A percentile compares a stretch with the other conserved stretches of the same genome.
phyloP scores from a whole-genome alignment of 2,797 vertebrate genomes.

The Notolabrus celidotus region DNA sequence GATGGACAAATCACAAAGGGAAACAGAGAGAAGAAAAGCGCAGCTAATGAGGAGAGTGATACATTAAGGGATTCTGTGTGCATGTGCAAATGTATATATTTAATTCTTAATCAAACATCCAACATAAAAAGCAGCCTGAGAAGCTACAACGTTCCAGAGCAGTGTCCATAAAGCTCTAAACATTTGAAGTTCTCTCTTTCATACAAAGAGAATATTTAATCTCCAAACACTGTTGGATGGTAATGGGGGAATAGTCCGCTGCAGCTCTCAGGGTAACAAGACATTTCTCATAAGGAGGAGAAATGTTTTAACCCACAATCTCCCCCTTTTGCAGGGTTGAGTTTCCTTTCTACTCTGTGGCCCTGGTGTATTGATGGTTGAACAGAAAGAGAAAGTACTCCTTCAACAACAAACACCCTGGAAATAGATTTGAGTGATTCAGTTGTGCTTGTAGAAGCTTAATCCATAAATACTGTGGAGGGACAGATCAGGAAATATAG shows the following conservation, averaged over 20 bases:
- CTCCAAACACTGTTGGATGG: constrained; percentile 45
- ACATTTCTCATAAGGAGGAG: constrained; percentile 26
- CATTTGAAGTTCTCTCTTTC: constrained; percentile 50
- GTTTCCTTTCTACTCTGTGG: not conserved
- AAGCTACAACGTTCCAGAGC: constrained; percentile 32
- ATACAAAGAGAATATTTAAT: constrained; percentile 72
- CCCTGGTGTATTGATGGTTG: constrained; percentile 18
- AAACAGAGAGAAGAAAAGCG: not conserved
- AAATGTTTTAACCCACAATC: constrained; percentile 15
- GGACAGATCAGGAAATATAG: not conserved
- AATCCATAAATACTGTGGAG: not conserved
- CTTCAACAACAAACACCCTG: constrained; percentile 8
- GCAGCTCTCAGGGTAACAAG: constrained; percentile 44
- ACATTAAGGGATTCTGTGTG: constrained; percentile 12
- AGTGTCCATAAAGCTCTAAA: constrained; percentile 43
- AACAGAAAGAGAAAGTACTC: constrained; percentile 27
- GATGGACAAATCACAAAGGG: constrained; percentile 3
- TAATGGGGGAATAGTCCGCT: constrained; percentile 42
- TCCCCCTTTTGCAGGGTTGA: constrained; percentile 15
- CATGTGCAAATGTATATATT: not conserved
- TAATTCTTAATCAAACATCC: constrained; percentile 42
- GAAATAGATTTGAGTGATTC: constrained; percentile 22
- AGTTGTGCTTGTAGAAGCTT: constrained; percentile 1
- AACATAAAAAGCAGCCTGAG: constrained; percentile 27
- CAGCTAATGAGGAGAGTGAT: not conserved